Evolutionary conservation across 2,888 invertebrate species (phyloP).

Genomic region (Saturnia japonica): DNA sequence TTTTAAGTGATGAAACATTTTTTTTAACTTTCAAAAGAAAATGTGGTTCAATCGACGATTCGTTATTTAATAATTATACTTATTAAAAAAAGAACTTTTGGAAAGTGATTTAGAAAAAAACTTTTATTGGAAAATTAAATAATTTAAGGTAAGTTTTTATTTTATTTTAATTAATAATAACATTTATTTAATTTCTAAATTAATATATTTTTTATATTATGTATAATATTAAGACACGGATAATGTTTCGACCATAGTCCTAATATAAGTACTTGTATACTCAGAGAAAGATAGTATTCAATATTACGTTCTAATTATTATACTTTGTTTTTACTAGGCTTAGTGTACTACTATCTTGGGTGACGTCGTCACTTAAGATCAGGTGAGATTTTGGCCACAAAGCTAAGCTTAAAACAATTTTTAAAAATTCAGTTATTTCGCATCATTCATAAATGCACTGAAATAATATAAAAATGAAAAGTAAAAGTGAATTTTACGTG

Average conservation of each 20-base stretch:
- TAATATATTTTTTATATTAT: background rate
- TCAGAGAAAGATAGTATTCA: too few species aligned
- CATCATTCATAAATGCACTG: too few species aligned
- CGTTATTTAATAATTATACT: slow-evolving; percentile 38
- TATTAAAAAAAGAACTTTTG: slow-evolving; percentile 37
- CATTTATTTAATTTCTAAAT: background rate
- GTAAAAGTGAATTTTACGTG: background rate
- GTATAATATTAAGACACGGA: background rate
- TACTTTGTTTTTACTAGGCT: too few species aligned
- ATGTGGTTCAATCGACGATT: slow-evolving; percentile 75
- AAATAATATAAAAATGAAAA: background rate
- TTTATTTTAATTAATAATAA: slow-evolving; percentile 12
- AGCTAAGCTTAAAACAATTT: too few species aligned
- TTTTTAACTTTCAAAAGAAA: slow-evolving; percentile 62
- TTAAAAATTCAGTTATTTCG: too few species aligned
- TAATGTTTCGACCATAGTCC: background rate
- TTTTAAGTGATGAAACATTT: slow-evolving; percentile 70
- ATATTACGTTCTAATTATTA: too few species aligned
- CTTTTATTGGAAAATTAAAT: slow-evolving; percentile 45
- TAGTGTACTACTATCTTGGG: too few species aligned
- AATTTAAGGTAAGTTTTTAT: slow-evolving; percentile 45
- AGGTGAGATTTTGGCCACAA: too few species aligned
- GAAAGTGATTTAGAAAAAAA: slow-evolving; percentile 41
- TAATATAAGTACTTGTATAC: too few species aligned
- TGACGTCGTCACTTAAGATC: too few species aligned